A percentile compares a stretch with the other conserved stretches of the same genome.
Evolutionary conservation across 2,113 vertebrate species (phyloP).

Genomic region (Galeopterus variegatus): DNA sequence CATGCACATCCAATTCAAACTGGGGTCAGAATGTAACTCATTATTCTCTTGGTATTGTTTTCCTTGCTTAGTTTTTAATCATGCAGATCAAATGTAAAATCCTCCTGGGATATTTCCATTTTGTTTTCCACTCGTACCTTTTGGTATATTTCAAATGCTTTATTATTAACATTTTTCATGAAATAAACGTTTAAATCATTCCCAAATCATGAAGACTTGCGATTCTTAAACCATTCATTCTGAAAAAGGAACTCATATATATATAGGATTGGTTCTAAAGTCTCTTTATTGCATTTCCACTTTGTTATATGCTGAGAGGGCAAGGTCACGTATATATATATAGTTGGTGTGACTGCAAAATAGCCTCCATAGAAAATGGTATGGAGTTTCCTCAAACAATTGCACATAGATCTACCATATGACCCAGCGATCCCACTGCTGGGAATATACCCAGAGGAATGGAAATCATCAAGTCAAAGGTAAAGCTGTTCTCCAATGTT

Average conservation of each 20-base stretch:
- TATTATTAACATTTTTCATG: slow-evolving; percentile 23
- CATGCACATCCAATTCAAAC: neutral
- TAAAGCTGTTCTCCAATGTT: too few species aligned
- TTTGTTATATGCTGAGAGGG: neutral
- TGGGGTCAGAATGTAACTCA: slow-evolving; percentile 29
- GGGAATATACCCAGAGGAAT: too few species aligned
- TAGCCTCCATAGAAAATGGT: too few species aligned
- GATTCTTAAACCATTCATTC: slow-evolving; percentile 17
- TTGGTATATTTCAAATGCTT: neutral
- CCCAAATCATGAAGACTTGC: slow-evolving; percentile 3
- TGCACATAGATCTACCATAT: too few species aligned
- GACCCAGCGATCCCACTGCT: too few species aligned
- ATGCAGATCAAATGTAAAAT: neutral
- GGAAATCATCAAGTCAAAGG: too few species aligned
- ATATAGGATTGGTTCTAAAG: neutral
- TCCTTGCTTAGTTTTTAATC: neutral
- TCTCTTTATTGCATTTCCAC: neutral
- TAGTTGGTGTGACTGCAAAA: neutral
- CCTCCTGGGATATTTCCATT: neutral
- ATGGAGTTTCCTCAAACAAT: too few species aligned
- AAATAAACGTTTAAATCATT: slow-evolving; percentile 35
- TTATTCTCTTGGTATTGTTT: neutral
- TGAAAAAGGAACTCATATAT: neutral
- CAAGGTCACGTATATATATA: neutral
- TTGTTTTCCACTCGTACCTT: neutral